Base-by-base conservation (phyloP, 2,113 vertebrate genomes). In the Brienomyrus brachyistius region DNA sequence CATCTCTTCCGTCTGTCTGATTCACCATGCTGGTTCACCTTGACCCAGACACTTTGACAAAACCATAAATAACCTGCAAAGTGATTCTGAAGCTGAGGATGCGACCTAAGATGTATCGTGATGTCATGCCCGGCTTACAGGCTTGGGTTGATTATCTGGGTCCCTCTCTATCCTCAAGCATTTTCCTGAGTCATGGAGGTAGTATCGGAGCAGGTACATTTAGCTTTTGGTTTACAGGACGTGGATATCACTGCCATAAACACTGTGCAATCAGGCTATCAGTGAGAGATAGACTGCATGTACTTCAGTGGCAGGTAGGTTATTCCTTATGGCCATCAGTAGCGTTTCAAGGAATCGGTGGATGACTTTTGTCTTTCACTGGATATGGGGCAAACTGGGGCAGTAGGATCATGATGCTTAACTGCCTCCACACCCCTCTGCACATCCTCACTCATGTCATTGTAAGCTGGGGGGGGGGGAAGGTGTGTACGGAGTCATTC, bases 31-130 rank as follows among this genome's bases (percentile, higher is more conserved):
- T 95, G 94, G 95, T 95, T 95, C 94, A 94, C 94, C 94, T 94
- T 94, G 91, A 90, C 91, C n/a, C 19, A 48, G 8, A 5, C 48
- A 94, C 94, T 95, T 96, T 92, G 8, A 4, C 70, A 91, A 92
- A 93, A 95, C 95, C 96, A 96, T 96, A 96, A 96, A 96, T 96
- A 95, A 96, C 94, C 94, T 91, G 92, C 94, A 93, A 94, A 95
- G 94, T 43, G 74, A 80, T 43, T 43, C 5, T 43, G 74, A 80
- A 80, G 74, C 74, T 80, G 31, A 40, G 15, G 74, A 43, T 31
- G 27, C 15, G 15, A 15, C 62, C 62, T 27, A 31, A 70, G n/a
- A 5, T 70, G 62, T 27, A 70, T n/a, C 11, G 8, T 13, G n/a
- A 70, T 70, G 62, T 70, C 62, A 70, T 31, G n/a, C 62, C 10